Percentiles rank a stretch among this genome's conserved stretches.
Evolutionary conservation across 1,140 invertebrate genomes (phyloP).

Genomic region (Proctacanthus coquilletti): DNA sequence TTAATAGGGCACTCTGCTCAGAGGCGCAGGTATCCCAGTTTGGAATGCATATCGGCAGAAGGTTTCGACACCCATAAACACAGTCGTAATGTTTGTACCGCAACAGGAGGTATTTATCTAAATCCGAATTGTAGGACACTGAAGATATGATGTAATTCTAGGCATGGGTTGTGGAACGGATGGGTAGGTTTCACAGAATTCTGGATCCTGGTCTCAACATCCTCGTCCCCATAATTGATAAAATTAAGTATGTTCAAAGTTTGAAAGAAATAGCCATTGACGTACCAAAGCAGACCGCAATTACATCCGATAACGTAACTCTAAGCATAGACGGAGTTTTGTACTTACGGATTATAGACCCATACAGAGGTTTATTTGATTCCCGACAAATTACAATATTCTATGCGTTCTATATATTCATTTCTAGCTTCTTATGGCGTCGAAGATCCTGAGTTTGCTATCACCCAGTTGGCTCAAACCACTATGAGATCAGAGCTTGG

Average conservation of each 20-base stretch:
- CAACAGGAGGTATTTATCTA: slow-evolving; percentile 74
- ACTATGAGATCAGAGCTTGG: slow-evolving; percentile 98
- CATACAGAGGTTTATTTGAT: slow-evolving; percentile 48
- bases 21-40: too few species aligned
- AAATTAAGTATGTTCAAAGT: slow-evolving; percentile 95
- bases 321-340: slow-evolving; percentile 94
- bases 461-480: slow-evolving; percentile 96
- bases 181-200: slow-evolving; percentile 92
- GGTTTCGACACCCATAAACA: slow-evolving; percentile 71
- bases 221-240: slow-evolving; percentile 81
- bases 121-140: slow-evolving; percentile 2
- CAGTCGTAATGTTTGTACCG: slow-evolving; percentile 92
- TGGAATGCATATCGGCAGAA: slow-evolving; percentile 43
- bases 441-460: slow-evolving; percentile 98
- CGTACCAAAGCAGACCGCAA: slow-evolving; percentile 96
- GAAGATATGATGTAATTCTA: slow-evolving; percentile 25
- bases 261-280: slow-evolving; percentile 99
- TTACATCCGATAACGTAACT: slow-evolving; percentile 95
- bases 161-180: slow-evolving; percentile 97
- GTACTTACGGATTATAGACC: slow-evolving; percentile 85
- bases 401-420: background rate
- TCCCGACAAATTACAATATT: background rate
- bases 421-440: slow-evolving; percentile 85
- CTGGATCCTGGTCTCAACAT: slow-evolving; percentile 91
- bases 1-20: too few species aligned